Base-by-base conservation (phyloP, 2,797 vertebrate species). In the Scarus forsteni region DNA sequence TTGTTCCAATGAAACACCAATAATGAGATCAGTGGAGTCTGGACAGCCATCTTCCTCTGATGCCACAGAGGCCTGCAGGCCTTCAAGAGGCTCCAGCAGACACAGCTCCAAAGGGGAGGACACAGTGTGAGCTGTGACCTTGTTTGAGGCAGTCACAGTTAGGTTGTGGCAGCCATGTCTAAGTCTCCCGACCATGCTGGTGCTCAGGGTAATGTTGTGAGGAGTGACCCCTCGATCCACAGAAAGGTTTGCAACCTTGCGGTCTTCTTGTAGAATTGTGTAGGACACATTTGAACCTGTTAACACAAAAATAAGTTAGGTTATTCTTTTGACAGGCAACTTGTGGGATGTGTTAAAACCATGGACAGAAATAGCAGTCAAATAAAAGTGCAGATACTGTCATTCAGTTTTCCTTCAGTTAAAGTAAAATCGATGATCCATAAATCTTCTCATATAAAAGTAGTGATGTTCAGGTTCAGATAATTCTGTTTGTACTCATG, bases 201-300 rank as follows among this genome's bases (percentile, higher is more conserved):
- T 59, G 38, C 79, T 88, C 54, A 98, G 85, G 1, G 96, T 97
- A 69, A 97, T 88, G 75, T 96, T 97, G 69, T 93, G 89, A 1
- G 94, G 90, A 10, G 74, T 34, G 0, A 51, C 68, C 34, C 95
- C 95, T 68, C 53, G 69, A 18, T 85, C 87, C 15, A 80, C 77
- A 0, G 76, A 90, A 3, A 79, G 88, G 65, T 93, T 94, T 36
- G 70, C 77, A 73, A 99, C 81, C 15, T 92, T 84, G 5, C 40
- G 34, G 2, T 91, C 92, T 53, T 89, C 85, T 58, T 58, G 88
- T 74, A 88, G 79, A 50, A 97, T 46, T 8, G 60, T 78, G 71
- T 97, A 97, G 66, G 93, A 95, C 76, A 97, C 89, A 74, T 92
- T 93, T n/a, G 79, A 92, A 68, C 97, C 97, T 98, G 69, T 63